Base-by-base conservation (phyloP, 2,888 invertebrate species). In the Cremastinae sp. region DNA sequence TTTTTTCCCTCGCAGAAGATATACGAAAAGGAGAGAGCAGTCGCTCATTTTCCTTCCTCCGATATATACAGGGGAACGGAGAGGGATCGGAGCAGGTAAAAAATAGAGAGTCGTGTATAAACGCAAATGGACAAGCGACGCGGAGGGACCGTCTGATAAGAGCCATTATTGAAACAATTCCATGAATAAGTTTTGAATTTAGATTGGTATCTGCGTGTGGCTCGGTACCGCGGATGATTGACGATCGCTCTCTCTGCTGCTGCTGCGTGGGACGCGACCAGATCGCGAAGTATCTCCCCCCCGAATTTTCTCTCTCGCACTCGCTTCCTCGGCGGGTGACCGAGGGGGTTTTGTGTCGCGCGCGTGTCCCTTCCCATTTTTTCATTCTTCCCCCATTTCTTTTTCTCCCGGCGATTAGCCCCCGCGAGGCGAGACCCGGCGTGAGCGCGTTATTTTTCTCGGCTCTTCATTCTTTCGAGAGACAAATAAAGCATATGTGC, bases 141-240 rank as follows among this genome's bases (percentile, higher is more conserved):
- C 22, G 16, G 38, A 16, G 47, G 56, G 56, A 56, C 43, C 38
- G 34, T 51, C 59, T 59, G 72, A 64, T 66, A 71, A 69, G 58
- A 59, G 45, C 69, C 65, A 76, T 76, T 73, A 76, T 76, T 76
- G 72, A 76, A 76, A 76, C 76, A 76, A 76, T 76, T 76, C 58
- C 73, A 76, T 76, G 76, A 76, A 76, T 76, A 76, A 76, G 76
- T 76, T 76, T 76, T 76, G 69, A 76, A 76, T 76, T 73, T 76
- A 76, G 76, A 76, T 76, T 65, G 62, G 53, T 69, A 76, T 76
- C 76, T 34, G 36, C n/a, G n/a, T n/a, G 1, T 12, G 16, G 47
- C 14, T 36, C 58, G 56, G 66, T 65, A 45, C 59, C 58, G 61
- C 20, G 71, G 28, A 69, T 68, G 75, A 72, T 76, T 64, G 64